Percentiles rank a stretch among this genome's conserved stretches.
Conservation (phyloP, 2,113 vertebrate genomes). For the Hippocampus comes region DNA sequence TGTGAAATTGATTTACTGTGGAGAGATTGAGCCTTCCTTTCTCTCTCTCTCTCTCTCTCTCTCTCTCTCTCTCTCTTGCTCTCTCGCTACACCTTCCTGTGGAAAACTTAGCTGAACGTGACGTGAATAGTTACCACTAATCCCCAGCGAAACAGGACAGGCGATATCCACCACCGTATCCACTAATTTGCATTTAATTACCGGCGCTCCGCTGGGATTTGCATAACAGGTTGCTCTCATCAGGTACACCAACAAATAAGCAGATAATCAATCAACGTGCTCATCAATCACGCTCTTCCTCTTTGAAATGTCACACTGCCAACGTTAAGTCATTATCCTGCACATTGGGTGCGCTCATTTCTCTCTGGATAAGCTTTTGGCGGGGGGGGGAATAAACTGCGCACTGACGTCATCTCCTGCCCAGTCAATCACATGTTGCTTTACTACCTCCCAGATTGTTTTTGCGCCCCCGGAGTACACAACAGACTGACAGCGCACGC, state of each 20-base stretch:
- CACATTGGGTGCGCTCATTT: conserved; percentile 35
- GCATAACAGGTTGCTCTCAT: conserved; percentile 61
- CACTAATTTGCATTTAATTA: conserved; percentile 69
- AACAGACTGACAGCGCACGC: conserved; percentile 58
- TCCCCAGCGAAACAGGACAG: conserved; percentile 29
- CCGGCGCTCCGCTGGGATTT: conserved; percentile 42
- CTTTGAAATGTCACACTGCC: conserved; percentile 53
- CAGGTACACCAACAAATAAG: conserved; percentile 57
- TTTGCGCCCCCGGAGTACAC: conserved; percentile 41
- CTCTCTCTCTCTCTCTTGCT: conserved; percentile 2
- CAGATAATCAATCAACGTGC: conserved; percentile 64
- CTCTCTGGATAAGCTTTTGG: conserved; percentile 18
- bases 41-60: conserved; percentile 5
- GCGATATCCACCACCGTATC: conserved; percentile 36
- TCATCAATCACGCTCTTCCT: conserved; percentile 62
- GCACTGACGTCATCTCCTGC: conserved; percentile 45
- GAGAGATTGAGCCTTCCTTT: conserved; percentile 28
- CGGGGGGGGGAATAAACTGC: conserved; percentile 14
- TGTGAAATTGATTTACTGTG: conserved; percentile 61
- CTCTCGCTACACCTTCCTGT: neutral
- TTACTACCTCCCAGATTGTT: conserved; percentile 50
- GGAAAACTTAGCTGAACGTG: conserved; percentile 59
- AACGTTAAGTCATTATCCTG: conserved; percentile 45
- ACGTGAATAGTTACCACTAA: conserved; percentile 49
- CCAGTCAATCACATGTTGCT: conserved; percentile 53